Evolutionary conservation across 2,888 invertebrate genomes (phyloP).

Genomic region (Rhimphoctona megacephalus): DNA sequence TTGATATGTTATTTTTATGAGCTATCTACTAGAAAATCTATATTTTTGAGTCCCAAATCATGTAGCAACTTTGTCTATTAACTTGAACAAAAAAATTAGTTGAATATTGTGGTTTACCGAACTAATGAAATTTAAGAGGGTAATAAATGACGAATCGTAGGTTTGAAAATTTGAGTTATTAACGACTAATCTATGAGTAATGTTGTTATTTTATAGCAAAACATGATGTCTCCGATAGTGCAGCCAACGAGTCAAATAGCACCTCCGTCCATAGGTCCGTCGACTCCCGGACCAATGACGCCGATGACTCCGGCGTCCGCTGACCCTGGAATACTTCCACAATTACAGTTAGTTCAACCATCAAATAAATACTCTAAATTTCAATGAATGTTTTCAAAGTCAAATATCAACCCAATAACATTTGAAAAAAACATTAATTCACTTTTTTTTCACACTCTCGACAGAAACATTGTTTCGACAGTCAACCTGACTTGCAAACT

Average conservation of each 20-base stretch:
- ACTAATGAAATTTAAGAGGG: too few species aligned
- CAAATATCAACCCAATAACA: too few species aligned
- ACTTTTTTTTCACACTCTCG: conserved; percentile 11
- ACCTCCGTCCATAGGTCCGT: conserved; percentile 89
- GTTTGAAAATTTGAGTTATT: too few species aligned
- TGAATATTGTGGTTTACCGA: too few species aligned
- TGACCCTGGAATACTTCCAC: conserved; percentile 97
- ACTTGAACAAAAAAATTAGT: too few species aligned
- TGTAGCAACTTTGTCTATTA: too few species aligned
- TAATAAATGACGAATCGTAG: too few species aligned
- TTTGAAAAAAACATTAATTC: not conserved
- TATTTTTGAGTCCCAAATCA: too few species aligned
- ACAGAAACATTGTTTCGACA: conserved; percentile 99
- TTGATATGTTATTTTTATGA: too few species aligned
- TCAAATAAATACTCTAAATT: not conserved
- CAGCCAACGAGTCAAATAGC: conserved; percentile 88
- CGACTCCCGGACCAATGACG: conserved; percentile 92
- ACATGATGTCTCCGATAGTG: conserved; percentile 93
- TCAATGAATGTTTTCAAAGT: too few species aligned
- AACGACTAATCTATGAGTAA: not conserved
- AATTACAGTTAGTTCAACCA: conserved; percentile 90
- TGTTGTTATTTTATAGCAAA: conserved; percentile 87
- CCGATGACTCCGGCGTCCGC: conserved; percentile 93
- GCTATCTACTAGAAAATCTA: too few species aligned
- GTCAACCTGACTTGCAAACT: conserved; percentile 98